Percentiles rank a stretch among this genome's conserved stretches.
These are phyloP conservation scores for Peromyscus nudipes DNA, from an alignment of 2,797 vertebrate species.

Conservation along the genomic window DNA sequence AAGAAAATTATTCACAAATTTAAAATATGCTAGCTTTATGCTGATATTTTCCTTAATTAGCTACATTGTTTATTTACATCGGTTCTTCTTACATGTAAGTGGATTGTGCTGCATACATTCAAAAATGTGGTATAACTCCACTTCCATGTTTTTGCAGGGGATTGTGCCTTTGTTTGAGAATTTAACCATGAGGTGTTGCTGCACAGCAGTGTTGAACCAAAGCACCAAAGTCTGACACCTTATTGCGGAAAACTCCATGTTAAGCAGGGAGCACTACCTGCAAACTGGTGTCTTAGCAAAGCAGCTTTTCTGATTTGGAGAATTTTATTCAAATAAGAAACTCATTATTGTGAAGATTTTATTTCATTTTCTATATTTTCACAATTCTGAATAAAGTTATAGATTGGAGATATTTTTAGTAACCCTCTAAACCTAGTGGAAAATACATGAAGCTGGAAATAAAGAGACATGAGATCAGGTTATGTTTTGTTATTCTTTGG, in stretches of 20 bases:
- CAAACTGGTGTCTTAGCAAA: background rate
- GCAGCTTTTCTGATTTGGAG: constrained; percentile 9
- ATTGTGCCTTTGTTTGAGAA: background rate
- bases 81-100: background rate
- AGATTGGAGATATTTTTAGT: constrained; percentile 48
- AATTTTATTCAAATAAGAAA: constrained; percentile 57
- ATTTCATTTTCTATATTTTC: constrained; percentile 33
- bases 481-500: constrained; percentile 32
- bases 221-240: background rate
- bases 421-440: background rate
- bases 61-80: background rate
- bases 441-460: background rate
- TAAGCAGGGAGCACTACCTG: background rate
- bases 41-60: constrained; percentile 11
- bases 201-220: background rate
- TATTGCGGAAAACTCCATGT: background rate
- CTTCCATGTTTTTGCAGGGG: background rate
- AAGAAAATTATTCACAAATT: constrained; percentile 49
- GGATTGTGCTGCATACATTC: background rate
- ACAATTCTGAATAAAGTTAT: constrained; percentile 12
- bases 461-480: background rate
- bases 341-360: background rate
- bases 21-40: background rate
- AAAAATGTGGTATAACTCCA: background rate
- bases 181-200: background rate